A percentile compares a stretch with the other conserved stretches of the same genome.
These are phyloP conservation scores for Carterocephalus palaemon DNA, from an alignment of 2,888 invertebrate genomes.

Conservation along the genomic window DNA sequence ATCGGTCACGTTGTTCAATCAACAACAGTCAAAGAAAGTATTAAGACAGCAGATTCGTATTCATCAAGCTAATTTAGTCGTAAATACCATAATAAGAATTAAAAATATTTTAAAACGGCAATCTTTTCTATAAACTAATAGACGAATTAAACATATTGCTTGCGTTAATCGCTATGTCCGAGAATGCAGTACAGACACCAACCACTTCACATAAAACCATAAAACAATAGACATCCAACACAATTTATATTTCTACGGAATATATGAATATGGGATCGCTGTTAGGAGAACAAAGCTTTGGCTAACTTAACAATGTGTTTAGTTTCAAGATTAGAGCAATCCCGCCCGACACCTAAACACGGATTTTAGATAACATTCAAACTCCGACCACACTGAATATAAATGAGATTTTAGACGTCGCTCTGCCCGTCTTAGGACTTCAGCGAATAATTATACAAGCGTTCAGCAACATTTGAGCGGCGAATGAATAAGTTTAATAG, in stretches of 20 bases:
- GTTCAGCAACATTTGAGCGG: constrained; percentile 52
- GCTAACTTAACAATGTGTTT: constrained; percentile 75
- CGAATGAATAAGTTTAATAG: constrained; percentile 59
- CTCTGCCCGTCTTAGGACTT: constrained; percentile 63
- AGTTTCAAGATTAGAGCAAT: constrained; percentile 76
- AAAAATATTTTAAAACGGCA: too few species aligned
- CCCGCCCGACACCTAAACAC: constrained; percentile 77
- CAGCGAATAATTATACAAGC: constrained; percentile 68
- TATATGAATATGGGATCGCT: constrained; percentile 44
- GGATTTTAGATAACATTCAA: constrained; percentile 79
- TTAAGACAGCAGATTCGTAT: too few species aligned
- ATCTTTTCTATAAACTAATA: too few species aligned
- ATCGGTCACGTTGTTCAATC: constrained; percentile 9
- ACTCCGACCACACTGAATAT: constrained; percentile 76
- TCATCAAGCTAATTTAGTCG: too few species aligned
- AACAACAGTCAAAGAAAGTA: too few species aligned
- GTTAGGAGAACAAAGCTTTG: constrained; percentile 63
- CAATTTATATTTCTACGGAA: constrained; percentile 15
- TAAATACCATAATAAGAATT: too few species aligned
- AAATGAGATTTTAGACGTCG: constrained; percentile 74
- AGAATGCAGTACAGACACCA: too few species aligned
- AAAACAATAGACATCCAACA: constrained; percentile 17
- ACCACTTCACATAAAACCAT: constrained; percentile 19
- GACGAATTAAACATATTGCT: too few species aligned
- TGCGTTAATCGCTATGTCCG: too few species aligned